Evolutionary conservation across 2,888 invertebrate species (phyloP), one percentile per base, ranked within the genome.

Genomic region (Sinotaia quadrata): DNA sequence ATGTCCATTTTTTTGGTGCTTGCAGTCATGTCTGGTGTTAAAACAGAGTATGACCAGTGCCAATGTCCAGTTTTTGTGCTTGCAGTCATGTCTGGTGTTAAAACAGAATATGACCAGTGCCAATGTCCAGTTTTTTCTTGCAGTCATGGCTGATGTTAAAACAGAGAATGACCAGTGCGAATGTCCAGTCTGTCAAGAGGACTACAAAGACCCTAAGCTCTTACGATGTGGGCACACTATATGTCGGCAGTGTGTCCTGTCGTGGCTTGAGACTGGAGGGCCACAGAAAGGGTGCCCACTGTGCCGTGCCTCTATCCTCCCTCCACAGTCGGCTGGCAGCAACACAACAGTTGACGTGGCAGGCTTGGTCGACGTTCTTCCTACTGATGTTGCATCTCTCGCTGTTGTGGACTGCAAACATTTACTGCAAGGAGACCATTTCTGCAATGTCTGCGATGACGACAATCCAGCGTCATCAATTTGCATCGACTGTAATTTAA

Each of bases 401-500:
- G 59, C 29, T 18, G 12, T 59, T 8, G 59, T 59, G 29, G 41
- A 41, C 41, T 41, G 41, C 18, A 21, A 59, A 18, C n/a, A 59
- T n/a, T 10, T 24, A 7, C 44, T 59, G 15, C 24, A n/a, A 8
- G 59, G 59, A 18, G 12, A 15, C 31, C 41, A 44, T 41, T 15
- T 61, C 15, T 61, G 61, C 51, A 49, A 49, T 3, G 34, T 61
- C 24, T 61, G 61, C 15, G 61, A 61, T 33, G 44, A 29, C 31
- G 29, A 34, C 51, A 21, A 31, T 18, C 36, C 34, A 15, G 51
- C 61, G 47, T 29, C 27, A 2, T 61, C 51, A 18, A 51, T 61
- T 36, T 61, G 61, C 21, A 34, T 61, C 29, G 31, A 61, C 18
- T 61, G 61, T 12, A 27, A 61, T 18, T 29, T 21, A 49, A 61